Percentiles rank a stretch among this genome's conserved stretches.
These are phyloP conservation scores for Sterrhoptilus dennistouni DNA, from an alignment of 2,113 vertebrate species.

Conservation along the genomic window DNA sequence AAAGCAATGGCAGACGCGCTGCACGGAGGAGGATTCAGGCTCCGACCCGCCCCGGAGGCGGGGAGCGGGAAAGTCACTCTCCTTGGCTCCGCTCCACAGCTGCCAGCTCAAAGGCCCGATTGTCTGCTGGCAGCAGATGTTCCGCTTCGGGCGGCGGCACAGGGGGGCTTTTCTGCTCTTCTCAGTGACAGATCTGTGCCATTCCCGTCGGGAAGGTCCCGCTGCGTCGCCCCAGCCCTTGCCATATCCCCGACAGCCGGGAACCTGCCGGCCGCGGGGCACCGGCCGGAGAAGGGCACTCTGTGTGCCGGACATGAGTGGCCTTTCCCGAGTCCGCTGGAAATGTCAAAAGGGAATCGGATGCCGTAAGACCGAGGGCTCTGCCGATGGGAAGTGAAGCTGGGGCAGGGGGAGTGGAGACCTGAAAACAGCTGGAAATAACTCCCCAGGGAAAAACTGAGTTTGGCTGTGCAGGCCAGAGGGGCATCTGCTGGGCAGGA, in stretches of 20 bases:
- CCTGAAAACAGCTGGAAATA: background rate
- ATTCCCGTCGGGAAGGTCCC: background rate
- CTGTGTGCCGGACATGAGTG: background rate
- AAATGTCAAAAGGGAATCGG: background rate
- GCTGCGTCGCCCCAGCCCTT: background rate
- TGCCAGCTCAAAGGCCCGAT: background rate
- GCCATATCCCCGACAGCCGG: background rate
- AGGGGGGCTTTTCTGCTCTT: conserved; percentile 44
- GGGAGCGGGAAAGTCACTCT: background rate
- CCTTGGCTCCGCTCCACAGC: background rate
- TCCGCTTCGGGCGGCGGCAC: background rate
- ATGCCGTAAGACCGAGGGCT: background rate
- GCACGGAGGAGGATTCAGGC: background rate
- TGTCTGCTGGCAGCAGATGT: background rate
- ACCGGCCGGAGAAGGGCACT: background rate
- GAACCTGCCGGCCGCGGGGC: background rate
- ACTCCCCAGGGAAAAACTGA: background rate
- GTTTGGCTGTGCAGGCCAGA: background rate
- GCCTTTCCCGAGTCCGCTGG: background rate
- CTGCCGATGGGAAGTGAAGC: background rate
- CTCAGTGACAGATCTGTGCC: conserved; percentile 36
- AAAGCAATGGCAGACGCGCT: background rate
- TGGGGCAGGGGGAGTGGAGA: background rate
- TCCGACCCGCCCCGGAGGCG: background rate
- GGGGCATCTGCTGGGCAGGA: background rate